phyloP scores from a whole-genome alignment of 2,888 invertebrate genomes.

The Caenorhabditis imperialis region DNA sequence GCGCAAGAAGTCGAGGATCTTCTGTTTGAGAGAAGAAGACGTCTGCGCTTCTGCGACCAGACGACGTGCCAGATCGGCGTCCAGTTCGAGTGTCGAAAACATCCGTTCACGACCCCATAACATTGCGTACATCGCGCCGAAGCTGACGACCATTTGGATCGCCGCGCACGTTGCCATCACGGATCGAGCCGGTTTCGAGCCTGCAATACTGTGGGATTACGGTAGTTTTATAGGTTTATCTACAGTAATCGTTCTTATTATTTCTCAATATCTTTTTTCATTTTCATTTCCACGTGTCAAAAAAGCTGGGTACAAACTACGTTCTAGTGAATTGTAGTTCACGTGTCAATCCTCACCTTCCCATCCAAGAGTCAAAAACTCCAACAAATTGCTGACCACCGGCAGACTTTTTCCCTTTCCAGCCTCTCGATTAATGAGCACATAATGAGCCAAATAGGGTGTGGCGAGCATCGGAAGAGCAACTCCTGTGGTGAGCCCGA shows the following conservation, averaged over 20 bases:
- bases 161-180: slow-evolving; percentile 48
- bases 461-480: slow-evolving; percentile 69
- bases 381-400: slow-evolving; percentile 54
- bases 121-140: slow-evolving; percentile 63
- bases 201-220: slow-evolving; percentile 25
- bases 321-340: too few relatives aligned
- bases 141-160: slow-evolving; percentile 64
- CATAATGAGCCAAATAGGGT: slow-evolving; percentile 70
- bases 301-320: too few relatives aligned
- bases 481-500: slow-evolving; percentile 64
- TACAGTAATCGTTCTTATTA: not conserved
- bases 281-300: too few relatives aligned
- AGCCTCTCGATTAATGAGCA: slow-evolving; percentile 49
- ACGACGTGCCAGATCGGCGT: slow-evolving; percentile 66
- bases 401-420: slow-evolving; percentile 3
- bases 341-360: slow-evolving; percentile 29
- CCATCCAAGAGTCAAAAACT: slow-evolving; percentile 61
- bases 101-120: slow-evolving; percentile 73
- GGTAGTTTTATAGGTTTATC: slow-evolving; percentile 3
- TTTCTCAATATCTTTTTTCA: not conserved
- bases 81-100: slow-evolving; percentile 71
- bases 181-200: slow-evolving; percentile 57
- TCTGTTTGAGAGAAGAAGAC: slow-evolving; percentile 49
- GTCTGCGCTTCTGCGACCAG: slow-evolving; percentile 58
- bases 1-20: slow-evolving; percentile 51